phyloP scores from a whole-genome alignment of 2,113 vertebrate genomes.

The Hirundichthys speculiger region DNA sequence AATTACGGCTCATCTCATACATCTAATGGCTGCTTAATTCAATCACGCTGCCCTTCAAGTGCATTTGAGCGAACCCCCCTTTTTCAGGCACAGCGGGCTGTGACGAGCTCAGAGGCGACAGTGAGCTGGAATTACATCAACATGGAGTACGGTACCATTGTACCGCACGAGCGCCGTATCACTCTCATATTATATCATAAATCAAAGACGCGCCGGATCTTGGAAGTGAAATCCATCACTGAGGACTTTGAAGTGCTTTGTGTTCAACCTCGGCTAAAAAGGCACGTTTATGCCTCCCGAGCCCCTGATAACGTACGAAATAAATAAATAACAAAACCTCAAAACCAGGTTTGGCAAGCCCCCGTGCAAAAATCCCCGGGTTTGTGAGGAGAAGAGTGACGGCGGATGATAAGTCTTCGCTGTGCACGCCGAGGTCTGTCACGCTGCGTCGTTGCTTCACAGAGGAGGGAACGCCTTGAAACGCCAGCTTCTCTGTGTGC shows the following conservation, averaged over 20 bases:
- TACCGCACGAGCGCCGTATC: slow-evolving; percentile 46
- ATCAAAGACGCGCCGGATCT: slow-evolving; percentile 63
- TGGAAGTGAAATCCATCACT: slow-evolving; percentile 65
- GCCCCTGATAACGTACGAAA: slow-evolving; percentile 64
- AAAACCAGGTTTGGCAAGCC: slow-evolving; percentile 51
- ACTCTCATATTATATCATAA: slow-evolving; percentile 56
- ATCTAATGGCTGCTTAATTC: slow-evolving; percentile 72
- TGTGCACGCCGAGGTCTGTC: slow-evolving; percentile 61
- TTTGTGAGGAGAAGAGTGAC: slow-evolving; percentile 59
- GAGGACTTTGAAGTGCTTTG: slow-evolving; percentile 55
- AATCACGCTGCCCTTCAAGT: slow-evolving; percentile 63
- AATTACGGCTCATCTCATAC: slow-evolving; percentile 69
- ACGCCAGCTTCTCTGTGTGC: slow-evolving; percentile 39
- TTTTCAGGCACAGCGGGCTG: slow-evolving; percentile 39
- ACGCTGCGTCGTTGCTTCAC: slow-evolving; percentile 45
- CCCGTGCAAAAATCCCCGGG: slow-evolving; percentile 58
- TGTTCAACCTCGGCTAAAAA: slow-evolving; percentile 64
- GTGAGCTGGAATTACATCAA: slow-evolving; percentile 55
- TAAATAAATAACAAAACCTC: slow-evolving; percentile 68
- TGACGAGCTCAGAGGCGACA: slow-evolving; percentile 39
- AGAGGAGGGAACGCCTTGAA: slow-evolving; percentile 58
- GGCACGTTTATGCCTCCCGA: slow-evolving; percentile 41
- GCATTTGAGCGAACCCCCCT: slow-evolving; percentile 51
- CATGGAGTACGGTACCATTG: slow-evolving; percentile 30
- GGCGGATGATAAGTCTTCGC: slow-evolving; percentile 67